Percentiles rank a stretch among this genome's conserved stretches.
Conservation (phyloP, 1,140 invertebrate species). For the Cydia pomonella region DNA sequence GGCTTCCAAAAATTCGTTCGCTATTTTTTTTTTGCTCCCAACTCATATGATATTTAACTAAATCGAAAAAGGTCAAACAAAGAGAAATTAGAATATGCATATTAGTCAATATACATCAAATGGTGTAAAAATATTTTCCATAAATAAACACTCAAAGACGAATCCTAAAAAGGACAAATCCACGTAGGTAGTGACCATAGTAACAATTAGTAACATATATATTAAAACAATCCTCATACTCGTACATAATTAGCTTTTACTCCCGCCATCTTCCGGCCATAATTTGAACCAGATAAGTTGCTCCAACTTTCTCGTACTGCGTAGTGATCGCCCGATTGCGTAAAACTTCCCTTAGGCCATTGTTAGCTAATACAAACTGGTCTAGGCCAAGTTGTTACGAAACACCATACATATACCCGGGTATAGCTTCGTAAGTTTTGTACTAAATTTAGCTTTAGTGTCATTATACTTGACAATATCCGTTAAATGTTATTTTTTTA, state of each 20-base stretch:
- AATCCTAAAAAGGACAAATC: neutral
- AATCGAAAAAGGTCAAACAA: too few relatives aligned
- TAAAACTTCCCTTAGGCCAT: slow-evolving; percentile 25
- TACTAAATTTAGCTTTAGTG: neutral
- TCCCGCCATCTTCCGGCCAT: slow-evolving; percentile 1
- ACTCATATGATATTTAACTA: too few relatives aligned
- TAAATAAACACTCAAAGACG: too few relatives aligned
- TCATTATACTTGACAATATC: too few relatives aligned
- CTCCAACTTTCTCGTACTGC: slow-evolving; percentile 11
- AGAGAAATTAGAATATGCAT: too few relatives aligned
- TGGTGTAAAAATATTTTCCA: too few relatives aligned
- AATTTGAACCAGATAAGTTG: neutral
- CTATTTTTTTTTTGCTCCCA: too few relatives aligned
- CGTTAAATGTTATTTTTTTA: too few relatives aligned
- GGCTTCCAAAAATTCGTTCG: too few relatives aligned
- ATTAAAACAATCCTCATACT: too few relatives aligned
- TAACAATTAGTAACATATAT: neutral
- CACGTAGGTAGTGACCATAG: neutral
- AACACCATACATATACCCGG: neutral
- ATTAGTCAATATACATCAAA: too few relatives aligned
- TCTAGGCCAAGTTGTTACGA: slow-evolving; percentile 8
- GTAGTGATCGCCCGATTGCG: neutral
- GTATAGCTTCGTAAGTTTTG: neutral
- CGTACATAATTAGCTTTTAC: too few relatives aligned
- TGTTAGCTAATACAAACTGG: slow-evolving; percentile 21